Conservation (phyloP, 2,113 vertebrate species). For the Hydropotes inermis region DNA sequence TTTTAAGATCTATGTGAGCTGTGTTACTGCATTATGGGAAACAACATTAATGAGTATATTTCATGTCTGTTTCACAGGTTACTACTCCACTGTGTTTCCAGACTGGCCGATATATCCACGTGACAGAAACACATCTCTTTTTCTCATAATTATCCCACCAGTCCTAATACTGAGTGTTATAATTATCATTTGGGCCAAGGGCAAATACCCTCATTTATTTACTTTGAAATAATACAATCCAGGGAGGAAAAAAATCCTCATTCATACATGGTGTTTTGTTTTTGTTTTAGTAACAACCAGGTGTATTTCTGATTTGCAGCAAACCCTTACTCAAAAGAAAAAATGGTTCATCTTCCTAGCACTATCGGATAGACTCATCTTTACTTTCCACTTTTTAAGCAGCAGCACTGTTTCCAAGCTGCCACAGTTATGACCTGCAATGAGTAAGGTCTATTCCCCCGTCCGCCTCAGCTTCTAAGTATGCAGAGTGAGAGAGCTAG, state of each 20-base stretch:
- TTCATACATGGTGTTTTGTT: background rate
- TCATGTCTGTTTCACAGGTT: slow-evolving; percentile 70
- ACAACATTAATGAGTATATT: background rate
- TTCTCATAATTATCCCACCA: slow-evolving; percentile 50
- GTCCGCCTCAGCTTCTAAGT: background rate
- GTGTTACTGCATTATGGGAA: background rate
- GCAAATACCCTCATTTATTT: slow-evolving; percentile 56
- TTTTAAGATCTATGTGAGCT: background rate
- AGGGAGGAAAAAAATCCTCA: background rate
- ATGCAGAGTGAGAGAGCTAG: background rate
- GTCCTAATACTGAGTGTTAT: slow-evolving; percentile 57
- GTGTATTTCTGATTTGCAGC: background rate
- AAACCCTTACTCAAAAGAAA: background rate
- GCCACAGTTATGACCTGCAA: background rate
- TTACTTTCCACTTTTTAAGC: background rate
- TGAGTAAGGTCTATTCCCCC: background rate
- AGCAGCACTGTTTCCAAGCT: background rate
- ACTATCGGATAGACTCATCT: background rate
- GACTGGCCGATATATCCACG: slow-evolving; percentile 54
- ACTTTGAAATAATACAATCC: background rate
- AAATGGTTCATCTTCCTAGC: background rate
- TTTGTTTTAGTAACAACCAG: background rate
- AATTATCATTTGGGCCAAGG: slow-evolving; percentile 47
- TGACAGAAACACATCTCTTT: slow-evolving; percentile 60
- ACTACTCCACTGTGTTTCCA: slow-evolving; percentile 55